Base-by-base conservation (phyloP, 2,888 invertebrate species). In the Brachyptera putata region DNA sequence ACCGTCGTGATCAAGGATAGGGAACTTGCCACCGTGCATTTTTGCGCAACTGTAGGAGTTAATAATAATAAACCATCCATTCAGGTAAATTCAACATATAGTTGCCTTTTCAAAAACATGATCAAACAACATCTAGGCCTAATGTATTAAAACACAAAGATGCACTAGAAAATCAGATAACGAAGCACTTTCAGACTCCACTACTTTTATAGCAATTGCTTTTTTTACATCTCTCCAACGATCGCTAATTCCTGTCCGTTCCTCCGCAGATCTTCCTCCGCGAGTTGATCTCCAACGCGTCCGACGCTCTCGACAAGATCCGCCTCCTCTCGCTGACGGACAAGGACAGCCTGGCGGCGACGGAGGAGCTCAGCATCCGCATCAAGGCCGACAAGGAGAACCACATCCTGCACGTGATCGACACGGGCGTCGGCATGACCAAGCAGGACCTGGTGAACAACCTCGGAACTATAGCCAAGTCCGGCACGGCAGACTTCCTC, bases 281-380 rank as follows among this genome's bases (percentile, higher is more conserved):
- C 71, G 99, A 99, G 79, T 79, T 99, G 74, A 99, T 99, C 71
- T 99, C 98, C 0, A 99, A 99, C 79, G 98, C 95, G 0, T 98
- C 98, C 0, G 99, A 99, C 80, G 99, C 99, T 41, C 80, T 99
- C 66, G 99, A 99, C 77, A 99, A 99, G 77, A 96, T 99, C 70
- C 86, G 99, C 22, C 81, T 98, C 68, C 75, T 98, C 62, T 90
- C 97, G 1, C 79, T 99, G 58, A 98, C 98, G 0, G 87, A 95
- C 70, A 86, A 86, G 67, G 78, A 80, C 60, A 89, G 89, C 59
- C 77, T 99, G 64, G 85, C 85, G 26, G 78, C 86, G 9, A 89
- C 87, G 69, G 81, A 86, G 0, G 96, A 99, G 70, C 76, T 97
- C 61, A 83, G 86, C 67, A 92, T 99, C 66, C 87, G 90, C 74